Percentiles rank a stretch among this genome's conserved stretches.
Conservation (phyloP, 2,797 vertebrate genomes). For the Dromococcyx pavoninus region DNA sequence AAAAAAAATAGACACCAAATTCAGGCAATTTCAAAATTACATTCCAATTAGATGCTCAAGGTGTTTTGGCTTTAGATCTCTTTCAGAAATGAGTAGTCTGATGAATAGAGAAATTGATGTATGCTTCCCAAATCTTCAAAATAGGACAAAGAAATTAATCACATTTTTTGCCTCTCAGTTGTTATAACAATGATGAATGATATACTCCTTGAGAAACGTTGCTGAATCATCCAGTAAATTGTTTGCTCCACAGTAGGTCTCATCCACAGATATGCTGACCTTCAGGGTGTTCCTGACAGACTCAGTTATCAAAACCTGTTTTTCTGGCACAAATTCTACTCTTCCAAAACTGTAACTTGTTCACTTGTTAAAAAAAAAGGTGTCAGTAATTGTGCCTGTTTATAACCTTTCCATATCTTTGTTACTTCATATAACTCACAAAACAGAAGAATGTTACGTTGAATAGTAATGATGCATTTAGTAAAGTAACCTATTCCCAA, state of each 20-base stretch:
- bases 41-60: background rate
- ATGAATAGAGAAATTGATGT: conserved; percentile 62
- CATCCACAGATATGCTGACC: conserved; percentile 62
- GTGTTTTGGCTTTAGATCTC: background rate
- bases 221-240: conserved; percentile 68
- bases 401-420: background rate
- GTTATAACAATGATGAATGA: conserved; percentile 70
- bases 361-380: background rate
- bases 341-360: conserved; percentile 36
- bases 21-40: background rate
- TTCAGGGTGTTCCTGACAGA: conserved; percentile 66
- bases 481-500: background rate
- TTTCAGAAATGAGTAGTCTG: conserved; percentile 58
- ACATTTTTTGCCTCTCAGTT: conserved; percentile 66
- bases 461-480: background rate
- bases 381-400: conserved; percentile 17
- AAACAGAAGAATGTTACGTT: background rate
- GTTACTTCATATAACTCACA: background rate
- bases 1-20: background rate
- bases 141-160: conserved; percentile 70
- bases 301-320: conserved; percentile 66
- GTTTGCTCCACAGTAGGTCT: conserved; percentile 58
- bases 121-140: conserved; percentile 63
- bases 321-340: conserved; percentile 52
- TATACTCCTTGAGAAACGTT: conserved; percentile 22